phyloP scores from a whole-genome alignment of 2,888 invertebrate species.

The Tortrix viridana region DNA sequence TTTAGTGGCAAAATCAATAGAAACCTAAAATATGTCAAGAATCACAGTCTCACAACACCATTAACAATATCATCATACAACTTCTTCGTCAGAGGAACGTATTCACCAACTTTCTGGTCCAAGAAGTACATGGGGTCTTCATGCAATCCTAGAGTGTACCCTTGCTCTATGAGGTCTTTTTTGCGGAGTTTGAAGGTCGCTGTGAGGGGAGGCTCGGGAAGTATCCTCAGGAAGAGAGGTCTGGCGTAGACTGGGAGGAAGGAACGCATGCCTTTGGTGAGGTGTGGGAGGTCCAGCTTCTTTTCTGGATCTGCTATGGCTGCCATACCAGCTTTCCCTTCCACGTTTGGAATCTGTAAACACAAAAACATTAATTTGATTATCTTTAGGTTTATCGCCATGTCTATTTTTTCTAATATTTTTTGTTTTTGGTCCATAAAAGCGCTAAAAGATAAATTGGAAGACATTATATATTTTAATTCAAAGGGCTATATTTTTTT shows the following conservation, averaged over 20 bases:
- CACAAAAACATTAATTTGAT: no score
- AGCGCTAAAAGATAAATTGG: no score
- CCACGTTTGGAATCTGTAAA: conserved; percentile 87
- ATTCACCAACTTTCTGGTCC: conserved; percentile 72
- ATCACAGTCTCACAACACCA: conserved; percentile 82
- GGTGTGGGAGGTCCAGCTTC: conserved; percentile 83
- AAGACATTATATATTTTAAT: no score
- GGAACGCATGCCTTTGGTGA: conserved; percentile 68
- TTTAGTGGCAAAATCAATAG: background rate
- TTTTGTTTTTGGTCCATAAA: no score
- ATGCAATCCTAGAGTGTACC: conserved; percentile 86
- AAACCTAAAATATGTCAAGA: conserved; percentile 15
- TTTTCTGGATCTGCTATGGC: conserved; percentile 91
- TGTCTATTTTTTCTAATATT: no score
- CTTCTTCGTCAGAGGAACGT: conserved; percentile 73
- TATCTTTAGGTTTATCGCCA: no score
- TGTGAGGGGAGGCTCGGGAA: conserved; percentile 90
- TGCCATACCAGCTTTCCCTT: conserved; percentile 97
- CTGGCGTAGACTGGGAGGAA: conserved; percentile 92
- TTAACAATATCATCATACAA: conserved; percentile 76
- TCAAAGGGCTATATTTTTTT: no score
- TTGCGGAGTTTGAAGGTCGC: conserved; percentile 97
- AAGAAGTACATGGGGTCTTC: conserved; percentile 89
- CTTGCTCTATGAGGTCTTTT: conserved; percentile 92
- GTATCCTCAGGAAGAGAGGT: conserved; percentile 93